Conservation (phyloP, 2,113 vertebrate species). For the Empidonax alnorum region DNA sequence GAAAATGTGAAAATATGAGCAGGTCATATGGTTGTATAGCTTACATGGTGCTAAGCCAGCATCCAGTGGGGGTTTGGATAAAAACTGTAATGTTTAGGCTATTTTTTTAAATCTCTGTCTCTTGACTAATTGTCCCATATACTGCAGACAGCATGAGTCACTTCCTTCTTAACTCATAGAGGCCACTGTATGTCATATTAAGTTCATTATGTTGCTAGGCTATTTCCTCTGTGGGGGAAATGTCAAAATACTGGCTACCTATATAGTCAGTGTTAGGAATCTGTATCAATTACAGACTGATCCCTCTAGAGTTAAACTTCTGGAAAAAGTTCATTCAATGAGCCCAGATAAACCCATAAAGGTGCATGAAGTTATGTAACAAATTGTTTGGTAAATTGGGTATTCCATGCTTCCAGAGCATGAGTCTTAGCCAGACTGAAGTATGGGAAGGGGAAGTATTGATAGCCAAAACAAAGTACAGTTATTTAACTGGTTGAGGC, state of each 20-base stretch:
- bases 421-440: neutral
- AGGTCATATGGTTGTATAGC: neutral
- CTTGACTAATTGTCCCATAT: neutral
- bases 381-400: neutral
- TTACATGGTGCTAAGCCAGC: neutral
- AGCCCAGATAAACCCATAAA: neutral
- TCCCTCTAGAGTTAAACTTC: neutral
- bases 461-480: neutral
- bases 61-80: neutral
- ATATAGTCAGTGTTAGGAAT: neutral
- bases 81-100: neutral
- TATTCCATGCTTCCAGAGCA: neutral
- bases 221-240: conserved; percentile 23
- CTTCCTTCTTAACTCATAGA: conserved; percentile 17
- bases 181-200: neutral
- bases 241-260: conserved; percentile 1
- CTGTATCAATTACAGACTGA: neutral
- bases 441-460: neutral
- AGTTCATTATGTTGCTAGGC: conserved; percentile 37
- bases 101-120: conserved; percentile 8
- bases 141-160: conserved; percentile 48
- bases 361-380: neutral
- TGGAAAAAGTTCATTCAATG: neutral
- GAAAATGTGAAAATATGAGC: neutral
- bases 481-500: neutral